Evolutionary conservation across 2,888 invertebrate genomes (phyloP), one percentile per base, ranked within the genome.

Genomic region (Dasysyrphus albostriatus): DNA sequence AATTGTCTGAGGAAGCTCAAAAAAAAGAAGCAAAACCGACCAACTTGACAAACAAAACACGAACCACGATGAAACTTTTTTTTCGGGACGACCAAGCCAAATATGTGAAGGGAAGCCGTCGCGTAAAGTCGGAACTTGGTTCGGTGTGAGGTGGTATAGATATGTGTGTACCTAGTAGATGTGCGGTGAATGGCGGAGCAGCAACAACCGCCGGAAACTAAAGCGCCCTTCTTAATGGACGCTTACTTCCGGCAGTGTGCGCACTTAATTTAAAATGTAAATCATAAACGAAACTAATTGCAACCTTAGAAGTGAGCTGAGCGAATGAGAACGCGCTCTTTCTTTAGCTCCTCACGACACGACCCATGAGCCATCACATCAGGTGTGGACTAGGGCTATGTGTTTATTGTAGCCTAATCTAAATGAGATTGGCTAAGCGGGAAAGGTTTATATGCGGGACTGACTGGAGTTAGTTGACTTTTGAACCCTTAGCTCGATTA

Each of bases 251-350:
- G 87, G 75, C 82, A 83, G 74, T 63, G 69, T 74, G 78, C 87
- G 78, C 70, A 78, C 87, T 87, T 87, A 83, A 87, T 87, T 87
- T 83, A 87, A 87, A 87, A 87, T 87, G 87, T 83, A 87, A 87
- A 87, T 87, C 87, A 87, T 87, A 87, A 83, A 83, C 78, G 87
- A 87, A 74, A 78, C 87, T 87, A 87, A 87, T 87, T 87, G 83
- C 87, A 87, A 78, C 83, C 87, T 83, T 83, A 87, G 70, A 59
- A 70, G 65, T 56, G 58, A 83, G 78, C 59, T 58, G 51, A 74
- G 54, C 77, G 69, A 77, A 58, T 70, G 61, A 14, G 49, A 12
- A 14, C 47, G 51, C 59, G 51, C 59, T 65, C 56, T 69, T 69
- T 67, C 16, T 51, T 65, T 65, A 16, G n/a, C 14, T 12, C 42